A percentile compares a stretch with the other conserved stretches of the same genome.
Conservation (phyloP, 2,113 vertebrate species). For the Zingel zingel region DNA sequence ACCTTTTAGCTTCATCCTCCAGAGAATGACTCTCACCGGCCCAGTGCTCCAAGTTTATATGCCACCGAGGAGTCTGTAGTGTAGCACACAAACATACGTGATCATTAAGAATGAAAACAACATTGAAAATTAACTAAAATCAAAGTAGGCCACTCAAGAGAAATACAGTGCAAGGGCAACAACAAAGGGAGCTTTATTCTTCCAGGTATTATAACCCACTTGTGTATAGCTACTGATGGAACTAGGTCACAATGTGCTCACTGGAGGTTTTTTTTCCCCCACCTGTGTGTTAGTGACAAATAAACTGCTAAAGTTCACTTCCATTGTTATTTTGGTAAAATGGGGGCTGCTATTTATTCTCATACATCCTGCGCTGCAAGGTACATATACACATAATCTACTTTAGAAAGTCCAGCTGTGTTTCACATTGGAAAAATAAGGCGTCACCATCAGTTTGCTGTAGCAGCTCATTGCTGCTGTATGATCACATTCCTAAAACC, state of each 20-base stretch:
- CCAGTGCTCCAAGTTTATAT: conserved; percentile 92
- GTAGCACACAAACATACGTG: conserved; percentile 16
- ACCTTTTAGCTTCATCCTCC: conserved; percentile 90
- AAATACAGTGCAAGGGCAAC: conserved; percentile 46
- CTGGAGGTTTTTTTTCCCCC: neutral
- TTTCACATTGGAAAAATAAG: conserved; percentile 15
- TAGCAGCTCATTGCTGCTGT: conserved; percentile 36
- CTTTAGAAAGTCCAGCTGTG: conserved; percentile 11
- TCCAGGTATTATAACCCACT: conserved; percentile 54
- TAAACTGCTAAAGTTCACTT: conserved; percentile 37
- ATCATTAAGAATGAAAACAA: conserved; percentile 21
- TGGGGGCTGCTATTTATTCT: neutral
- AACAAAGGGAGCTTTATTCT: conserved; percentile 47
- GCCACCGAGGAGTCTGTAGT: conserved; percentile 89
- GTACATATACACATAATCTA: neutral
- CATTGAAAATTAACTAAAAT: conserved; percentile 22
- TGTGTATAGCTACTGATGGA: conserved; percentile 35
- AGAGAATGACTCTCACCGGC: conserved; percentile 87
- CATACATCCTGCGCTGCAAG: neutral
- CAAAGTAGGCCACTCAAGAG: conserved; percentile 57
- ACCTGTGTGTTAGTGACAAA: conserved; percentile 39
- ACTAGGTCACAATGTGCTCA: conserved; percentile 67
- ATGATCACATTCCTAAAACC: conserved; percentile 62
- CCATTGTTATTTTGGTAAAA: conserved; percentile 37
- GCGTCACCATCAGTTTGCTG: conserved; percentile 13